Percentiles rank a stretch among this genome's conserved stretches.
phyloP scores from a whole-genome alignment of 2,113 vertebrate species.

The Cranoglanis bouderius region DNA sequence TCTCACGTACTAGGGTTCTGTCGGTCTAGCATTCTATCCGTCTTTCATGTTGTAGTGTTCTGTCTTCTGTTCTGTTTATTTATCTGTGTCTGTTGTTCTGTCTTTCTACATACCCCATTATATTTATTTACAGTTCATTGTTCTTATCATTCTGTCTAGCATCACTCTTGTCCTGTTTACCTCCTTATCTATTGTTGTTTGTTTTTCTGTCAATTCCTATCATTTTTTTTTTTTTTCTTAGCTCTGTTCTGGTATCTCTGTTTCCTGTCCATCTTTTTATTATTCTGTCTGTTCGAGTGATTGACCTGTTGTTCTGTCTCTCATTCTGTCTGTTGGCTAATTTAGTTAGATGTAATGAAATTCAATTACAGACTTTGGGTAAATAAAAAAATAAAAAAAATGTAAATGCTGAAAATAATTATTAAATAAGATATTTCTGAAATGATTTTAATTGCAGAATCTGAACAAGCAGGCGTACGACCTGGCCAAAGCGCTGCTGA shows the following conservation, averaged over 20 bases:
- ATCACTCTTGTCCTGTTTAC: not conserved
- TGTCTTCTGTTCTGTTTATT: not conserved
- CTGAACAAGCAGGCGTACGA: constrained; percentile 99
- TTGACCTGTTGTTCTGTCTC: not conserved
- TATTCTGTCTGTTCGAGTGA: not conserved
- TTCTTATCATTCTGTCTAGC: not conserved
- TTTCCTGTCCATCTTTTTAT: not conserved
- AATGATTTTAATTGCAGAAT: constrained; percentile 76
- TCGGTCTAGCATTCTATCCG: not conserved
- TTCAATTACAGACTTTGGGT: too few relatives aligned
- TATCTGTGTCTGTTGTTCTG: not conserved
- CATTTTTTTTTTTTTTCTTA: not conserved
- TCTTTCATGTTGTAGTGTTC: not conserved
- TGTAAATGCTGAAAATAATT: not conserved
- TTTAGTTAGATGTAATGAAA: not conserved
- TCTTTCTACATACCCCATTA: not conserved
- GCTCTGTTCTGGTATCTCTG: not conserved
- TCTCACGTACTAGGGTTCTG: not conserved
- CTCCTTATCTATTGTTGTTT: not conserved
- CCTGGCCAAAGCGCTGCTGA: constrained; percentile 94
- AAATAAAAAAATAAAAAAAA: too few relatives aligned
- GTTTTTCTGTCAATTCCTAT: not conserved
- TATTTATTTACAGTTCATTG: not conserved
- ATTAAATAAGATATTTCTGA: not conserved
- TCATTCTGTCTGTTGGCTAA: not conserved